Percentiles rank a stretch among this genome's conserved stretches.
Evolutionary conservation across 2,113 vertebrate genomes (phyloP).

Genomic region (Hippoglossus stenolepis): DNA sequence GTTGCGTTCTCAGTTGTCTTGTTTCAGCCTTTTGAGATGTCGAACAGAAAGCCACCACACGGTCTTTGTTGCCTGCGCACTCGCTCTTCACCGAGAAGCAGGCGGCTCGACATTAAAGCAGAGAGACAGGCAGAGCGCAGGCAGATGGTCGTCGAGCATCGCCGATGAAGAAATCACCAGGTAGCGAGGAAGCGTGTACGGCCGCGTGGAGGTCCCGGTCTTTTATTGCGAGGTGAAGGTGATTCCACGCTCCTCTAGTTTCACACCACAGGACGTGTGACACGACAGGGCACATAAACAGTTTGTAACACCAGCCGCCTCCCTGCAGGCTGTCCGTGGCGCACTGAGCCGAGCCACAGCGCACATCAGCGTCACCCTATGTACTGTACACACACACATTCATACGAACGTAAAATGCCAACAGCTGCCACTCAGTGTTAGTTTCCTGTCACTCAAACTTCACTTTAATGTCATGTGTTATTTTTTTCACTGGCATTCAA

Average conservation of each 20-base stretch:
- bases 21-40: not conserved
- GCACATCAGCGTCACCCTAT: not conserved
- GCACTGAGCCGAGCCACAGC: not conserved
- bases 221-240: constrained; percentile 49
- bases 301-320: constrained; percentile 26
- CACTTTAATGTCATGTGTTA: not conserved
- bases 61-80: not conserved
- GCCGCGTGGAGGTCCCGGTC: constrained; percentile 32
- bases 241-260: constrained; percentile 36
- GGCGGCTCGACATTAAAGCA: not conserved
- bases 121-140: constrained; percentile 13
- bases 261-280: constrained; percentile 55
- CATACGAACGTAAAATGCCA: not conserved
- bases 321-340: constrained; percentile 24
- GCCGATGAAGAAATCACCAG: constrained; percentile 21
- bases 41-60: not conserved
- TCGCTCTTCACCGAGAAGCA: not conserved
- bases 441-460: constrained; percentile 17
- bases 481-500: not conserved
- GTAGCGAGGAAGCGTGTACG: not conserved
- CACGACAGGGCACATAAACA: constrained; percentile 61
- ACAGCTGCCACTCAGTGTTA: constrained; percentile 7
- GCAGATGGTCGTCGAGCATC: constrained; percentile 3
- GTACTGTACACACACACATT: not conserved
- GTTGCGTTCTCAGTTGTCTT: not conserved